These are phyloP conservation scores for Pangasius mekongensis DNA, from an alignment of 2,797 vertebrate genomes.

Conservation along the genomic window DNA sequence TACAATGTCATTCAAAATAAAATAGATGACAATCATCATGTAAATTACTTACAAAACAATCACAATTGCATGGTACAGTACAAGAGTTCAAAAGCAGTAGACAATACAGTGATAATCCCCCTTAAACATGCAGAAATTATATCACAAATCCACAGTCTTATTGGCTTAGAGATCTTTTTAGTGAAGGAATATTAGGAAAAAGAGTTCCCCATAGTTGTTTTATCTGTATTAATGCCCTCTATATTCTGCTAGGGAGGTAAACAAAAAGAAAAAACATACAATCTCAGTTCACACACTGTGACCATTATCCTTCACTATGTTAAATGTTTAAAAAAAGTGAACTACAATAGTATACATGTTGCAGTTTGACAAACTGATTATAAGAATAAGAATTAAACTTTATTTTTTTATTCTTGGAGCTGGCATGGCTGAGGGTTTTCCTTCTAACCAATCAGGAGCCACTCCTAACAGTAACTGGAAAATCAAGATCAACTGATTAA, in stretches of 20 bases:
- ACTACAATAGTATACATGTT: neutral
- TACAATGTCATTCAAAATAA: constrained; percentile 15
- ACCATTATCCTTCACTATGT: neutral
- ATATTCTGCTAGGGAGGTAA: neutral
- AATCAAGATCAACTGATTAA: neutral
- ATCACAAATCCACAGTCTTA: neutral
- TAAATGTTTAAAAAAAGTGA: neutral
- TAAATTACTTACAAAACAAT: neutral
- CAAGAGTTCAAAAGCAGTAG: neutral
- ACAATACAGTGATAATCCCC: neutral
- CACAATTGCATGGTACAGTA: neutral
- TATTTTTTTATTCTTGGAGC: neutral
- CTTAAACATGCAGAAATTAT: neutral
- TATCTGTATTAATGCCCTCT: neutral
- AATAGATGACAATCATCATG: neutral
- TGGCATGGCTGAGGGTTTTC: neutral
- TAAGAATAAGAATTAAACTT: neutral
- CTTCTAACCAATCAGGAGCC: neutral
- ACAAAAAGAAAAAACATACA: neutral
- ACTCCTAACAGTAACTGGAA: neutral
- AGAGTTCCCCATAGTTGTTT: neutral
- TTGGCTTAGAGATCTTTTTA: neutral
- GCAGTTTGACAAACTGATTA: neutral
- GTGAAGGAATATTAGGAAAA: neutral
- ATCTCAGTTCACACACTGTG: neutral